Percentiles rank a stretch among this genome's conserved stretches.
phyloP scores from a whole-genome alignment of 2,888 invertebrate genomes.

The Drosophila emarginata region DNA sequence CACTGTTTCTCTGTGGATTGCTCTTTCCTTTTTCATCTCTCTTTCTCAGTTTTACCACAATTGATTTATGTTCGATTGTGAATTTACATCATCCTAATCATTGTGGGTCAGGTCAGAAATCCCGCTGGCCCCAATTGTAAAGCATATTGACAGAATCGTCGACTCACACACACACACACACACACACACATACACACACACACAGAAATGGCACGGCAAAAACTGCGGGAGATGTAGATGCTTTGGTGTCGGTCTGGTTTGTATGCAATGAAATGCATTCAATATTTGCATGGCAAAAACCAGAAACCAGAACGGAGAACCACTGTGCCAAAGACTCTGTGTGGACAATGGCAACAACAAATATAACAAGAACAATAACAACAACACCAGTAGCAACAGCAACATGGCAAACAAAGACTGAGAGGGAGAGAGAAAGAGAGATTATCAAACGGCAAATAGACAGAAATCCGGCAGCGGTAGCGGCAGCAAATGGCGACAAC shows the following conservation, averaged over 20 bases:
- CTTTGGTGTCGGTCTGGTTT: neutral
- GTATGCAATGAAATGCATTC: conserved; percentile 13
- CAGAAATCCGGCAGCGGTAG: conserved; percentile 51
- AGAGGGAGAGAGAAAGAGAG: conserved; percentile 28
- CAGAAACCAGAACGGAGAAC: conserved; percentile 32
- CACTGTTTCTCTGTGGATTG: neutral
- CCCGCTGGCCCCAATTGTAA: conserved; percentile 6
- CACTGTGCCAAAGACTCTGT: conserved; percentile 41
- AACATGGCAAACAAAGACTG: conserved; percentile 34
- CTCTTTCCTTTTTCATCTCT: neutral
- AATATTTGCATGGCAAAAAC: conserved; percentile 35
- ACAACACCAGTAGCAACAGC: neutral
- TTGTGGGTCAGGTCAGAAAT: conserved; percentile 34
- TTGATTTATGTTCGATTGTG: conserved; percentile 9
- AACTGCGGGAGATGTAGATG: conserved; percentile 19
- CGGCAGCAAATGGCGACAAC: conserved; percentile 36
- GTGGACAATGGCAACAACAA: conserved; percentile 15
- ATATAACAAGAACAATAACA: neutral
- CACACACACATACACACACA: neutral
- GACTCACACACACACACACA: conserved; percentile 12
- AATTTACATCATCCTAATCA: conserved; percentile 32
- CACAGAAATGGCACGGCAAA: conserved; percentile 5
- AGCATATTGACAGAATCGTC: conserved; percentile 23
- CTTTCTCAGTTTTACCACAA: neutral
- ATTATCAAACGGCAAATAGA: conserved; percentile 66